A percentile compares a stretch with the other conserved stretches of the same genome.
phyloP scores from a whole-genome alignment of 2,797 vertebrate species.

The Crax fasciolata region DNA sequence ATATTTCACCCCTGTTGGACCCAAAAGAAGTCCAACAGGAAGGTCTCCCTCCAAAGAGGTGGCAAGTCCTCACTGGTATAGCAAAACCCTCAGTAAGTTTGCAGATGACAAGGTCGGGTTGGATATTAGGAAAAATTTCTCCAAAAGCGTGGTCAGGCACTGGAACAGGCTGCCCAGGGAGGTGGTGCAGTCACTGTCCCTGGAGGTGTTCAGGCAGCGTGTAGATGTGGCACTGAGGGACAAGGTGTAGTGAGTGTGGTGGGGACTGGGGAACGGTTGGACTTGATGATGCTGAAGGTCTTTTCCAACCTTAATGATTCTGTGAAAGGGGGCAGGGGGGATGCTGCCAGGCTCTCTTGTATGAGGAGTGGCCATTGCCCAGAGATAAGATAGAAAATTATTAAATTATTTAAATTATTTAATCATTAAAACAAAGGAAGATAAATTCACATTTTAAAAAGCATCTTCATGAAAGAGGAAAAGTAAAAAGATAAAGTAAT shows the following conservation, averaged over 20 bases:
- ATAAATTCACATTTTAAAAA: neutral
- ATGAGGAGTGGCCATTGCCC: conserved; percentile 13
- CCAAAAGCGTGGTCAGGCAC: too few species aligned
- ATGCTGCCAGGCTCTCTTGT: neutral
- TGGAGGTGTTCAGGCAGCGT: too few species aligned
- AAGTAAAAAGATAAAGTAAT: neutral
- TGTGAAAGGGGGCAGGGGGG: neutral
- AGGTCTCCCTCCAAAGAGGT: neutral
- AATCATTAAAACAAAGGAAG: neutral
- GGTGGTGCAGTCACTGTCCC: too few species aligned
- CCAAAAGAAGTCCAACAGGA: neutral
- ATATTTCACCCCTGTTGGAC: conserved; percentile 22
- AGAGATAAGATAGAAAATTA: neutral
- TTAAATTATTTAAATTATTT: neutral
- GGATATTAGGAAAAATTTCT: too few species aligned
- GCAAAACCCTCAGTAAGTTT: neutral
- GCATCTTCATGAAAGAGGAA: neutral
- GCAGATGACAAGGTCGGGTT: too few species aligned
- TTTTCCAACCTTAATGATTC: too few species aligned
- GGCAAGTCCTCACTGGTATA: neutral
- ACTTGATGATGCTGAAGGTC: too few species aligned
- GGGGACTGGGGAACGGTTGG: too few species aligned
- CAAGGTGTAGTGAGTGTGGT: too few species aligned
- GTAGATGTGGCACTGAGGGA: too few species aligned
- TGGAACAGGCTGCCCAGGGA: too few species aligned